phyloP scores from a whole-genome alignment of 2,113 vertebrate species.

The Atlantisia rogersi region DNA sequence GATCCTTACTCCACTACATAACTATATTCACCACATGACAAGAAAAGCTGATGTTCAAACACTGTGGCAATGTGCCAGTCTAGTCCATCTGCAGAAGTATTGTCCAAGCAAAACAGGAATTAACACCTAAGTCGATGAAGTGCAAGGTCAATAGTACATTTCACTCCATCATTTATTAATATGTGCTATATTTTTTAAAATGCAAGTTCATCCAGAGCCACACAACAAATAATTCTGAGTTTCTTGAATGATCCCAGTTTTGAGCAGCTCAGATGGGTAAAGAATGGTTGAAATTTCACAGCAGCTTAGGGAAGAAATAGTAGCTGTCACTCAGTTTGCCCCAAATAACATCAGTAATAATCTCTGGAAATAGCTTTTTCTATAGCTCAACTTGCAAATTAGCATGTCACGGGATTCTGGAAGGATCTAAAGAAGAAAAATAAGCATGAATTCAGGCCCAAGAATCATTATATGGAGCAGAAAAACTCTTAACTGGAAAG shows the following conservation, averaged over 20 bases:
- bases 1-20: not conserved
- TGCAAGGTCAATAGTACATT: not conserved
- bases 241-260: not conserved
- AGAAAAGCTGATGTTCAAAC: not conserved
- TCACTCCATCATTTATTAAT: not conserved
- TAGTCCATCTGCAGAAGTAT: not conserved
- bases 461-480: not conserved
- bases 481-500: not conserved
- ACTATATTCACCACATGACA: not conserved
- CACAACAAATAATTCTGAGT: not conserved
- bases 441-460: not conserved
- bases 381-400: conserved; percentile 22
- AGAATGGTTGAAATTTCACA: conserved; percentile 33
- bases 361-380: conserved; percentile 49
- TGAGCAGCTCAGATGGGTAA: not conserved
- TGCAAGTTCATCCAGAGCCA: not conserved
- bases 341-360: conserved; percentile 53
- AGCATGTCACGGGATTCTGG: conserved; percentile 6
- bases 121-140: not conserved
- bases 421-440: conserved; percentile 9
- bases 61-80: not conserved
- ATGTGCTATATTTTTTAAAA: not conserved
- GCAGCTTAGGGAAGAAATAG: conserved; percentile 36
- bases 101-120: not conserved
- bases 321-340: conserved; percentile 54